Evolutionary conservation across 2,797 vertebrate species (phyloP).

Genomic region (Semotilus atromaculatus): DNA sequence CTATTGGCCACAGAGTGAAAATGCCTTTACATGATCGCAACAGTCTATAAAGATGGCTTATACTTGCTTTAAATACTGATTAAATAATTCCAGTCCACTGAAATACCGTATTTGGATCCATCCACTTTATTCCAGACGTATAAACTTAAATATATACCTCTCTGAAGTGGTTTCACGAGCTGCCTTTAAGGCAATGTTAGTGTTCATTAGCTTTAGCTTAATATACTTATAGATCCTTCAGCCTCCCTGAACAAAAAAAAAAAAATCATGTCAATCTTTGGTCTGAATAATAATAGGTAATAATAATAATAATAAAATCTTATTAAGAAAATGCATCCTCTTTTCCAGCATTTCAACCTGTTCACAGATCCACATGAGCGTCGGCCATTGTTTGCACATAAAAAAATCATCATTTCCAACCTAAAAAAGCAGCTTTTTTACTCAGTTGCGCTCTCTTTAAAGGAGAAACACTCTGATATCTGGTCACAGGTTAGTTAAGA

Average conservation of each 20-base stretch:
- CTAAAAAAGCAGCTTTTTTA: slow-evolving; percentile 51
- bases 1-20: slow-evolving; percentile 43
- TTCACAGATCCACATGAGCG: slow-evolving; percentile 21
- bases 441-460: slow-evolving; percentile 33
- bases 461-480: slow-evolving; percentile 24
- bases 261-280: slow-evolving; percentile 20
- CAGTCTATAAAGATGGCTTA: slow-evolving; percentile 48
- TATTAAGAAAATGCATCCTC: slow-evolving; percentile 30
- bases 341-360: slow-evolving; percentile 33
- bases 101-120: slow-evolving; percentile 5
- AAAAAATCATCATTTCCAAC: slow-evolving; percentile 18
- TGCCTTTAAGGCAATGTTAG: slow-evolving; percentile 25
- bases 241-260: slow-evolving; percentile 34
- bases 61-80: slow-evolving; percentile 41
- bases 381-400: slow-evolving; percentile 38
- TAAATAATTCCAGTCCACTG: slow-evolving; percentile 24
- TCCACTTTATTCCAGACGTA: not conserved
- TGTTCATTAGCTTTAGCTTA: slow-evolving; percentile 36
- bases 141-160: slow-evolving; percentile 9
- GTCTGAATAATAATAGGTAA: slow-evolving; percentile 9
- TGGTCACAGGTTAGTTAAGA: slow-evolving; percentile 28
- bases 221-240: slow-evolving; percentile 10
- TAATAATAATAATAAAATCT: slow-evolving; percentile 2
- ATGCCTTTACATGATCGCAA: slow-evolving; percentile 31
- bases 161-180: slow-evolving; percentile 11